Evolutionary conservation across 1,140 invertebrate genomes (phyloP), one percentile per base, ranked within the genome.

Genomic region (Lasaia peninsularis): DNA sequence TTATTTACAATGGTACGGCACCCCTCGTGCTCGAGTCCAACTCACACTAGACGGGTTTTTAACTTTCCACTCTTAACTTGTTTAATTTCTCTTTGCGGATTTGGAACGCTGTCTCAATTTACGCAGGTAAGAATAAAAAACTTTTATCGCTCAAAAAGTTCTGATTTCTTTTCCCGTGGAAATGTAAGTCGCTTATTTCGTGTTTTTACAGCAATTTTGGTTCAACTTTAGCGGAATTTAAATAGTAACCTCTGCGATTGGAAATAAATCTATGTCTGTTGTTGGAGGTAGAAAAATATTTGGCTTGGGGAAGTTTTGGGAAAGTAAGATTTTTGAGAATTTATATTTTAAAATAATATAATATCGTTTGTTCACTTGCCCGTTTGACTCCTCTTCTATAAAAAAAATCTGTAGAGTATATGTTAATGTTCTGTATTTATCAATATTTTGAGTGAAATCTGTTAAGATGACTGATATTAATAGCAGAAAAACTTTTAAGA

Each of bases 81-180:
- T 79, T 79, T 76, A 79, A 79, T 79, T 76, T 79, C 63, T 63
- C 60, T 65, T 56, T 37, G 66, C 62, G 66, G 66, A 67, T 70
- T 70, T 58, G 64, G 62, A 60, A 64, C 61, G 65, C 37, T 40
- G 37, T 57, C 68, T 67, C 68, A 70, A 70, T 70, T 70, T 70
- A 70, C 67, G 68, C 68, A 67, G 68, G 68, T 67, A 63, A 52
- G 58, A 70, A 70, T 70, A 67, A 65, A 64, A 65, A 28, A 67
- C 51, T 70, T 70, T 67, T 67, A 70, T 67, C 65, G 64, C 60
- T 63, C 60, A 60, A 55, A 67, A 64, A 70, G 64, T 70, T 70
- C 49, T 55, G 54, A 67, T 60, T 67, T 37, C 34, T 14, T 21
- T 54, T 54, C 20, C 35, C 16, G 24, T 40, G 28, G 34, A 37